Percentiles rank a stretch among this genome's conserved stretches.
Evolutionary conservation across 1,140 invertebrate species (phyloP).

Genomic region (Nebria ingens): DNA sequence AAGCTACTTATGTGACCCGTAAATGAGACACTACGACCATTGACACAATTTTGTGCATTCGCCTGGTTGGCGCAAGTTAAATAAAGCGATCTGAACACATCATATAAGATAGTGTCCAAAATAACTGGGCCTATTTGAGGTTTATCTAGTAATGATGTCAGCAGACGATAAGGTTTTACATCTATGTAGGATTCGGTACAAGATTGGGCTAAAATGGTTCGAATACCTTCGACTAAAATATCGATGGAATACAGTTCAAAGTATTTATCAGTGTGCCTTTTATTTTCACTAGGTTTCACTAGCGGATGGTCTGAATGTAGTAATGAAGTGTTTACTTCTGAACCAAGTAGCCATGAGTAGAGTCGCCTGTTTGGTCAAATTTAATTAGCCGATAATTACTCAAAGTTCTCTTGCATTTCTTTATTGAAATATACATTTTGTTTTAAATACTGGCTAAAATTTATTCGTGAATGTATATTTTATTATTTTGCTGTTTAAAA

Average conservation of each 20-base stretch:
- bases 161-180: conserved; percentile 71
- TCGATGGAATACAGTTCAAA: conserved; percentile 66
- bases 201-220: conserved; percentile 47
- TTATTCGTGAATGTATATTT: no score
- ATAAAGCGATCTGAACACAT: conserved; percentile 62
- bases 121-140: conserved; percentile 79
- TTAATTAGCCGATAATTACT: neutral
- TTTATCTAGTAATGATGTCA: conserved; percentile 82
- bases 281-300: conserved; percentile 28
- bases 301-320: conserved; percentile 33
- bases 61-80: conserved; percentile 30
- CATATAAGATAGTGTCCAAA: conserved; percentile 73
- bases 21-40: conserved; percentile 29
- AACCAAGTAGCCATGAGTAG: conserved; percentile 74
- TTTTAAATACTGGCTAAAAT: no score
- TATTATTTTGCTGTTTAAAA: no score
- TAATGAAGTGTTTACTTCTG: conserved; percentile 49
- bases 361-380: conserved; percentile 59
- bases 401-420: no score
- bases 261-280: conserved; percentile 42
- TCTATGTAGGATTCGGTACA: conserved; percentile 50
- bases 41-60: conserved; percentile 24
- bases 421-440: no score
- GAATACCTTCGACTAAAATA: conserved; percentile 53
- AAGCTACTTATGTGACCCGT: conserved; percentile 31